These are phyloP conservation scores for Sepiola atlantica DNA, from an alignment of 2,888 invertebrate genomes.

Conservation along the genomic window DNA sequence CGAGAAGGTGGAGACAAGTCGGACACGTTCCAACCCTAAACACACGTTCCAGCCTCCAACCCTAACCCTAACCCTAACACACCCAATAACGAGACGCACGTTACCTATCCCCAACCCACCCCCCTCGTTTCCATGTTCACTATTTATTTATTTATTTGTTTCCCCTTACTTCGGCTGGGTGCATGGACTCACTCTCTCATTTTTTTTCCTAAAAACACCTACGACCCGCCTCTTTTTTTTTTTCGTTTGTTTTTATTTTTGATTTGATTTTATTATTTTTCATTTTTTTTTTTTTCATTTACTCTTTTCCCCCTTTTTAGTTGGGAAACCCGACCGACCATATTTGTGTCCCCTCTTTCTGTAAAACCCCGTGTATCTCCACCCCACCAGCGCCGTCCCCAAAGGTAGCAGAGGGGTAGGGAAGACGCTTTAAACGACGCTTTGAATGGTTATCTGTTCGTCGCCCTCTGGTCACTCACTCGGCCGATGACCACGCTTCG, in stretches of 20 bases:
- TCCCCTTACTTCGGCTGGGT: constrained; percentile 16
- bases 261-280: background rate
- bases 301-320: constrained; percentile 39
- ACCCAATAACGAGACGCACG: background rate
- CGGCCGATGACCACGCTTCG: background rate
- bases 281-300: constrained; percentile 40
- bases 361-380: background rate
- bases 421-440: background rate
- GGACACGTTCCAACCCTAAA: constrained; percentile 32
- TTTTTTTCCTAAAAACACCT: background rate
- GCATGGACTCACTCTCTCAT: background rate
- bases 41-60: background rate
- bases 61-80: background rate
- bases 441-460: background rate
- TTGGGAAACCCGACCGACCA: background rate
- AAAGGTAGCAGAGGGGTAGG: constrained; percentile 13
- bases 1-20: constrained; percentile 16
- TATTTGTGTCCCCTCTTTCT: background rate
- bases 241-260: background rate
- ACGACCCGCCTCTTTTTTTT: background rate
- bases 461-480: background rate
- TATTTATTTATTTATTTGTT: constrained; percentile 38
- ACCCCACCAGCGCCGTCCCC: background rate
- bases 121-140: constrained; percentile 2
- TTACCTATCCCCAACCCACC: background rate